phyloP scores from a whole-genome alignment of 2,797 vertebrate genomes.

The Periophthalmus magnuspinnatus region DNA sequence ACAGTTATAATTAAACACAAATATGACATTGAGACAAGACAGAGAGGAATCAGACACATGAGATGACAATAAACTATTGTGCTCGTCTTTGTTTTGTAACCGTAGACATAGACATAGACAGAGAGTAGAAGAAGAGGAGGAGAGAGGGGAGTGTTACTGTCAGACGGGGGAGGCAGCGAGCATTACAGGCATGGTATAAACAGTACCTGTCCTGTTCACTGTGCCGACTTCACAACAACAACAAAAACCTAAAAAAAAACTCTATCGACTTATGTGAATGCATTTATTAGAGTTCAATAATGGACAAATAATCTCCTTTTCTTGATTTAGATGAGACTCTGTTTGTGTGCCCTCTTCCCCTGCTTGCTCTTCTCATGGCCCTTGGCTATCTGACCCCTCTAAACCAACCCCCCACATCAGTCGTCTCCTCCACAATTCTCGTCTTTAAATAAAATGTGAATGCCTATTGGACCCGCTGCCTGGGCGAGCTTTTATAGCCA shows the following conservation, averaged over 20 bases:
- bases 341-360: conserved; percentile 79
- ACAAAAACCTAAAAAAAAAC: no score
- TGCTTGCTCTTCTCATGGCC: conserved; percentile 72
- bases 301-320: neutral
- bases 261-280: neutral
- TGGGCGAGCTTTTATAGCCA: conserved; percentile 31
- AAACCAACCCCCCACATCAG: conserved; percentile 42
- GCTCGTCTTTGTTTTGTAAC: conserved; percentile 77
- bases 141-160: conserved; percentile 73
- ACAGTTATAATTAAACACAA: conserved; percentile 63
- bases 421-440: conserved; percentile 16
- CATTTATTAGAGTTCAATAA: neutral
- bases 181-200: conserved; percentile 55
- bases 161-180: conserved; percentile 63
- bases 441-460: conserved; percentile 27
- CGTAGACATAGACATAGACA: conserved; percentile 46
- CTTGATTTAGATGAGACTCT: conserved; percentile 60
- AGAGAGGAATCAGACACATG: conserved; percentile 54
- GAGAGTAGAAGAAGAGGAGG: conserved; percentile 45
- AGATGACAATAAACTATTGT: conserved; percentile 74
- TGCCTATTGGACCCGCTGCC: conserved; percentile 42
- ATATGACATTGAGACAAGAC: conserved; percentile 59
- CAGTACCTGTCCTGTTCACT: conserved; percentile 58
- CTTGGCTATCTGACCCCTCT: conserved; percentile 77
- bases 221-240: conserved; percentile 31